A percentile compares a stretch with the other conserved stretches of the same genome.
phyloP scores from a whole-genome alignment of 35 echinoderm and acorn worm genomes.

The Apostichopus japonicus region DNA sequence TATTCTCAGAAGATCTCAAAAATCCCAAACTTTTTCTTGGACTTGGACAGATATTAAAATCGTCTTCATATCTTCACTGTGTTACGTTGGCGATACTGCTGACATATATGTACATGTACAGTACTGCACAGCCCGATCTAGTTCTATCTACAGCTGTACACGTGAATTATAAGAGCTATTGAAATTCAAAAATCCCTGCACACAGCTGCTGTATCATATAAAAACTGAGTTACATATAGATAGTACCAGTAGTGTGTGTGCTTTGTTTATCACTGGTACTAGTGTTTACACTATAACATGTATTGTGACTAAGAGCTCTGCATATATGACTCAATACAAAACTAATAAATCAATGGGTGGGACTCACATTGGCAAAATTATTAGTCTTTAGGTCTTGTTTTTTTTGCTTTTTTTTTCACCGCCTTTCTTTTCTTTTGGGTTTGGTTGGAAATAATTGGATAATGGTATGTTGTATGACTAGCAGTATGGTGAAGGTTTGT shows the following conservation, averaged over 20 bases:
- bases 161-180: background rate
- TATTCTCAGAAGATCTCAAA: too few species aligned
- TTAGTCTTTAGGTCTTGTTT: background rate
- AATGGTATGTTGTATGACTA: too few species aligned
- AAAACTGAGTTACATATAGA: background rate
- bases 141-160: too few species aligned
- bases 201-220: background rate
- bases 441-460: too few species aligned
- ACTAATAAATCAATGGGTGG: background rate
- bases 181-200: background rate
- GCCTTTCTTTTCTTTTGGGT: too few species aligned
- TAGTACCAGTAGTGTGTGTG: background rate
- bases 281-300: background rate
- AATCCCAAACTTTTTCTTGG: too few species aligned
- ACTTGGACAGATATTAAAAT: too few species aligned
- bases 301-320: background rate
- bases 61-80: too few species aligned
- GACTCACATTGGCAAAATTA: background rate
- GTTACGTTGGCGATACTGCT: too few species aligned
- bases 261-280: background rate
- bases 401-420: background rate
- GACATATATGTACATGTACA: too few species aligned
- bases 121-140: background rate
- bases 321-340: background rate
- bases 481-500: too few species aligned